phyloP scores from a whole-genome alignment of 2,888 invertebrate species.

The Macrosoma leucophasiata region DNA sequence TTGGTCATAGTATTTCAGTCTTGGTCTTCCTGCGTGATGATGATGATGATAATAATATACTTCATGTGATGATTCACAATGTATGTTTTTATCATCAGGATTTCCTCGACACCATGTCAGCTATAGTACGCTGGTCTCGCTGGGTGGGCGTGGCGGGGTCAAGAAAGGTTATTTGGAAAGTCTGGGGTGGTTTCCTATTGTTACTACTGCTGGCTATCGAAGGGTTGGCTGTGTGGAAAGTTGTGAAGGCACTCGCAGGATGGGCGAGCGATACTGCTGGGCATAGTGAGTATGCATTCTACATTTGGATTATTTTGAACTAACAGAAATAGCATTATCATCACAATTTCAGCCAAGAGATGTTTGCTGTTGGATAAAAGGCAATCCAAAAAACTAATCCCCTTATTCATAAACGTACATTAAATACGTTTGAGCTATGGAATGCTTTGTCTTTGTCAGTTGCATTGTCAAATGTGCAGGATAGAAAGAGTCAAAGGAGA shows the following conservation, averaged over 20 bases:
- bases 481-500: too few relatives aligned
- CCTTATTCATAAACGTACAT: too few relatives aligned
- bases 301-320: neutral
- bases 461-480: too few relatives aligned
- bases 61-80: neutral
- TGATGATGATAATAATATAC: neutral
- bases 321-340: neutral
- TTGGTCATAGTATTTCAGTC: too few relatives aligned
- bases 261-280: conserved; percentile 39
- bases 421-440: too few relatives aligned
- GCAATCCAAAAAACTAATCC: neutral
- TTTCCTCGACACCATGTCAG: conserved; percentile 38
- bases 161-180: conserved; percentile 29
- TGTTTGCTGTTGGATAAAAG: neutral
- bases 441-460: too few relatives aligned
- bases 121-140: conserved; percentile 36
- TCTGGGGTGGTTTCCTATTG: conserved; percentile 37
- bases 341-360: neutral
- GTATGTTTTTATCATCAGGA: conserved; percentile 32
- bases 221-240: conserved; percentile 41
- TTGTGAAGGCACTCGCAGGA: conserved; percentile 46
- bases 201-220: conserved; percentile 32
- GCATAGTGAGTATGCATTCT: conserved; percentile 36
- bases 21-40: too few relatives aligned
- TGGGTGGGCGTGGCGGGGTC: conserved; percentile 42